Evolutionary conservation across 2,888 invertebrate genomes (phyloP).

Genomic region (Azorinus chamasolen): DNA sequence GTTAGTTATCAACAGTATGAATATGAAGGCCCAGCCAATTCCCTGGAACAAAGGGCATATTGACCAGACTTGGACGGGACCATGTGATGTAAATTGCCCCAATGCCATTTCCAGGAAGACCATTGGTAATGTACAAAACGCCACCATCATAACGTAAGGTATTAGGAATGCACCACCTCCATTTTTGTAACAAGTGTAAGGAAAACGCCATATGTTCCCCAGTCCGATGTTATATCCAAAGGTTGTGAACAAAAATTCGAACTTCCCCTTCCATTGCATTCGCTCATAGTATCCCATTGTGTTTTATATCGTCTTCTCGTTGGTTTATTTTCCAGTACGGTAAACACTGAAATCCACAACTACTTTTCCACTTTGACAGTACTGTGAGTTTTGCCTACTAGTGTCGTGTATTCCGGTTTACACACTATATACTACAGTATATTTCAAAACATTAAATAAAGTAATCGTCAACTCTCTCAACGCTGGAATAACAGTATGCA

Average conservation of each 20-base stretch:
- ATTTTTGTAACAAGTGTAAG: slow-evolving; percentile 33
- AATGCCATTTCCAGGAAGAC: slow-evolving; percentile 39
- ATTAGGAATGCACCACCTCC: slow-evolving; percentile 43
- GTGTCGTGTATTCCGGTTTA: too few relatives aligned
- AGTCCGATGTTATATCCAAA: slow-evolving; percentile 39
- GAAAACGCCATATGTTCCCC: slow-evolving; percentile 53
- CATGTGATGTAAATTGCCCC: slow-evolving; percentile 42
- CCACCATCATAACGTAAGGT: slow-evolving; percentile 29
- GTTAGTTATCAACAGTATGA: slow-evolving; percentile 28
- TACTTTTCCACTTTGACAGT: too few relatives aligned
- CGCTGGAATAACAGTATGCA: too few relatives aligned
- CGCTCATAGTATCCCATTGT: slow-evolving; percentile 1
- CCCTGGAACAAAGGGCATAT: slow-evolving; percentile 38
- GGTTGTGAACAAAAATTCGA: slow-evolving; percentile 40
- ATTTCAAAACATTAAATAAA: too few relatives aligned
- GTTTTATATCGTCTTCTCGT: too few relatives aligned
- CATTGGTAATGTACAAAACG: slow-evolving; percentile 25
- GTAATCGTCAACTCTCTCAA: too few relatives aligned
- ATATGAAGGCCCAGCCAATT: slow-evolving; percentile 41
- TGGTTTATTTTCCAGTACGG: too few relatives aligned
- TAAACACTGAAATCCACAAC: too few relatives aligned
- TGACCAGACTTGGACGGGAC: slow-evolving; percentile 31
- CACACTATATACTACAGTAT: too few relatives aligned
- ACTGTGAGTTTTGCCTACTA: too few relatives aligned
- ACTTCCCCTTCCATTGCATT: slow-evolving; percentile 37